Conservation (phyloP, 2,797 vertebrate genomes). For the Myotis vivesi region DNA sequence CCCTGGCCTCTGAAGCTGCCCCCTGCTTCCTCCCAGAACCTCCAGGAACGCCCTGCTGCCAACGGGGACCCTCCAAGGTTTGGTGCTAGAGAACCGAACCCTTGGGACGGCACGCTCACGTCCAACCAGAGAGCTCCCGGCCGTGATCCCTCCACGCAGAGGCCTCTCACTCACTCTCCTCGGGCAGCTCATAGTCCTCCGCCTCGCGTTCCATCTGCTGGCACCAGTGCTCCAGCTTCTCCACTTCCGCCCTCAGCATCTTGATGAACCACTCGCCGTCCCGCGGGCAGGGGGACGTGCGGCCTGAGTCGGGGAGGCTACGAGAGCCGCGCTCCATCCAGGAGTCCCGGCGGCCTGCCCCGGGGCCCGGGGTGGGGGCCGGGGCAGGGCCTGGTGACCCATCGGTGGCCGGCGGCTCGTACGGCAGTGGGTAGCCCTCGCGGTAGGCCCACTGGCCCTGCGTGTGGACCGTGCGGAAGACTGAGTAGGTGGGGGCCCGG, state of each 20-base stretch:
- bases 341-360: conserved; percentile 82
- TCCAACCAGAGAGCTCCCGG: background rate
- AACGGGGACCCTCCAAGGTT: background rate
- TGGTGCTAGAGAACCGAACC: no score
- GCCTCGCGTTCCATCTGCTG: conserved; percentile 98
- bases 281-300: conserved; percentile 94
- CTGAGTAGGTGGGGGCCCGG: conserved; percentile 91
- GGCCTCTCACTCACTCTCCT: conserved; percentile 89
- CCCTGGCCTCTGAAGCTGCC: background rate
- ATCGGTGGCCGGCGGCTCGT: conserved; percentile 86
- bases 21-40: background rate
- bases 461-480: conserved; percentile 98
- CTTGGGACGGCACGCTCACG: background rate
- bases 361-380: conserved; percentile 78
- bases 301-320: conserved; percentile 95
- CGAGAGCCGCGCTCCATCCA: conserved; percentile 93
- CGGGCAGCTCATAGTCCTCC: conserved; percentile 95
- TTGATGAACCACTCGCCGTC: conserved; percentile 98
- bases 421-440: conserved; percentile 93
- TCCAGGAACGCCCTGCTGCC: background rate
- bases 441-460: conserved; percentile 99
- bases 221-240: conserved; percentile 99
- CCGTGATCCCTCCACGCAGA: fast-evolving
- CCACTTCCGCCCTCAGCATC: conserved; percentile 95
- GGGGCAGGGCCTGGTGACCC: conserved; percentile 82